A percentile compares a stretch with the other conserved stretches of the same genome.
Conservation (phyloP, 1,140 invertebrate genomes). For the Radopholus similis region DNA sequence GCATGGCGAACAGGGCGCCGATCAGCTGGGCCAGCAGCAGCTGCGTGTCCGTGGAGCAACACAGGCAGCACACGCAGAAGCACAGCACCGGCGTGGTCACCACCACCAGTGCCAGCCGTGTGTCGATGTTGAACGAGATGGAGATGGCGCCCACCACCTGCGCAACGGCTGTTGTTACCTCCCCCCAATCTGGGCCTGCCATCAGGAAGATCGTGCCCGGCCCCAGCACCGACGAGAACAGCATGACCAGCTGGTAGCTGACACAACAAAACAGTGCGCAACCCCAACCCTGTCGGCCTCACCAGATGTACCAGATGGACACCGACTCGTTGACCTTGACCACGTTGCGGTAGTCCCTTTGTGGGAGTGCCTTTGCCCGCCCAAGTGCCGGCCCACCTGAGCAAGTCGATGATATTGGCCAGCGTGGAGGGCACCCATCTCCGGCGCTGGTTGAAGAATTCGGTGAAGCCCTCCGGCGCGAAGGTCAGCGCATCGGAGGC, state of each 20-base stretch:
- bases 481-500: conserved; percentile 69
- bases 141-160: conserved; percentile 66
- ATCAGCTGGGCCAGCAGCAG: conserved; percentile 50
- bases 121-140: conserved; percentile 65
- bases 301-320: conserved; percentile 64
- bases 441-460: conserved; percentile 68
- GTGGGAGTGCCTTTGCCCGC: too few species aligned
- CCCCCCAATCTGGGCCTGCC: conserved; percentile 22
- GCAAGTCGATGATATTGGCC: conserved; percentile 69
- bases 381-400: too few species aligned
- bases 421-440: conserved; percentile 70
- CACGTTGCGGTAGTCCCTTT: conserved; percentile 64
- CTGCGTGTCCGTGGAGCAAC: conserved; percentile 46
- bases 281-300: not conserved
- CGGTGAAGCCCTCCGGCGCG: conserved; percentile 67
- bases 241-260: conserved; percentile 56
- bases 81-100: conserved; percentile 58
- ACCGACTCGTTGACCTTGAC: conserved; percentile 67
- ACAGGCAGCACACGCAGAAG: conserved; percentile 54
- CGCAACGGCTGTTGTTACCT: not conserved
- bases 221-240: conserved; percentile 67
- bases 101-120: conserved; percentile 44
- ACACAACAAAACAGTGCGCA: conserved; percentile 43
- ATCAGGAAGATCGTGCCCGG: conserved; percentile 70
- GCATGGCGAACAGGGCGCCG: conserved; percentile 56